Evolutionary conservation across 2,113 vertebrate species (phyloP), one percentile per base, ranked within the genome.

Genomic region (Larimichthys polyactis): DNA sequence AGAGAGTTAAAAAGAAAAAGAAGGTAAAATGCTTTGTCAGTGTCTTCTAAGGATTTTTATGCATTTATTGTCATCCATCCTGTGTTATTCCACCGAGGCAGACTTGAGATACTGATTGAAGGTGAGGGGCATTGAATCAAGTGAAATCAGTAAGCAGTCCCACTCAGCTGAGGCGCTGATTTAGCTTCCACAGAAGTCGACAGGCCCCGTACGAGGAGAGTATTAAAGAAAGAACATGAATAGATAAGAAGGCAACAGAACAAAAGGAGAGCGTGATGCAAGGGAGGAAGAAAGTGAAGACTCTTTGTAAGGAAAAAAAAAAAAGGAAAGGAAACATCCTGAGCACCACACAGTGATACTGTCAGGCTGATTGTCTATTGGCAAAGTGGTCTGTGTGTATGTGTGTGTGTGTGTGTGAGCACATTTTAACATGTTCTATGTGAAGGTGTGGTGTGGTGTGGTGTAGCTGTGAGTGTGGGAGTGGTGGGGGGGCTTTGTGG

Each of bases 121-220:
- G 81, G 84, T 84, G 88, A 92, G 88, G 86, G 70, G 81, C 82
- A 75, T 51, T 64, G 81, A 90, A 91, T 89, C 84, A 90, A 87
- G 75, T 74, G 64, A 88, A 90, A 89, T 88, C 84, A 86, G 87
- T 78, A 70, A 88, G 87, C 83, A 73, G 78, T 83, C 84, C 74
- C 68, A 74, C 78, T 86, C 85, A 71, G 73, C 87, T 20, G 52
- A 81, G 75, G 64, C 22, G 15, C 77, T 87, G 87, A 90, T 91
- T 87, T 85, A 65, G 63, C 69, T 71, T 82, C 75, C 78, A 75
- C 10, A 22, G 74, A 81, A 81, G 82, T 40, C 82, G 72, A 88
- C 89, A 81, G 86, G 60, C 70, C 77, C 74, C 27, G 58, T 29
- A 81, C 65, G 24, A 46, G 67, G 48, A 75, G 81, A 81, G 82